Evolutionary conservation across 2,113 vertebrate species (phyloP), one percentile per base, ranked within the genome.

Genomic region (Myiopsitta monachus): DNA sequence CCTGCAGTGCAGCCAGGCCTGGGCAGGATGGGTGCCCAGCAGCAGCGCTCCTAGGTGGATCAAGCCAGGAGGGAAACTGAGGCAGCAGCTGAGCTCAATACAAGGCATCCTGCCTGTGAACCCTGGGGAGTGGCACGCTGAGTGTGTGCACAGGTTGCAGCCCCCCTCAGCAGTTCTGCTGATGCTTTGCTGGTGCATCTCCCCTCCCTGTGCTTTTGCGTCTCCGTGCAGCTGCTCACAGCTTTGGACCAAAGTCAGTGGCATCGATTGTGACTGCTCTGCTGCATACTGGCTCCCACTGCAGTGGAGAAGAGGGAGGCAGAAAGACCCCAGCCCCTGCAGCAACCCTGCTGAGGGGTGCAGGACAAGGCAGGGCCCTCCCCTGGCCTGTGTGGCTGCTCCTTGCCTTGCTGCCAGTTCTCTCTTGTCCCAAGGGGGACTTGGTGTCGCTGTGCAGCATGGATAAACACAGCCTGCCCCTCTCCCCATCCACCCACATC

Each of bases 141-240:
- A 9, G 55, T 79, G 41, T 79, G 41, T 72, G n/a, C 47, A 30
- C 18, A 55, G 47, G 41, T 27, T 68, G 62, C 7, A 28, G 7
- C 7, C 7, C 7, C 8, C 5, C 18, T 33, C 14, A 17, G 18
- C 17, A 57, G 24, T 73, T 91, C 39, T 72, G 13, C 43, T 76
- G 23, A 23, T 51, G 31, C 59, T 90, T 36, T 63, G 27, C 7
- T 9, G 14, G 4, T 79, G 28, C 22, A 9, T 43, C 6, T 22
- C 16, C 6, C 3, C 7, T 79, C 14, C 33, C 31, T 38, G 41
- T 74, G 87, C 46, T 63, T 91, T 82, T 78, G 2, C 38, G 66
- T 91, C 44, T 39, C 30, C 0, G 0, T n/a, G 47, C 52, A 76
- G 23, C 31, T 66, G 41, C 55, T 24, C 0, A 0, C 87, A 87